These are phyloP conservation scores for Coptodon rendalli DNA, from an alignment of 2,113 vertebrate species.

Conservation along the genomic window DNA sequence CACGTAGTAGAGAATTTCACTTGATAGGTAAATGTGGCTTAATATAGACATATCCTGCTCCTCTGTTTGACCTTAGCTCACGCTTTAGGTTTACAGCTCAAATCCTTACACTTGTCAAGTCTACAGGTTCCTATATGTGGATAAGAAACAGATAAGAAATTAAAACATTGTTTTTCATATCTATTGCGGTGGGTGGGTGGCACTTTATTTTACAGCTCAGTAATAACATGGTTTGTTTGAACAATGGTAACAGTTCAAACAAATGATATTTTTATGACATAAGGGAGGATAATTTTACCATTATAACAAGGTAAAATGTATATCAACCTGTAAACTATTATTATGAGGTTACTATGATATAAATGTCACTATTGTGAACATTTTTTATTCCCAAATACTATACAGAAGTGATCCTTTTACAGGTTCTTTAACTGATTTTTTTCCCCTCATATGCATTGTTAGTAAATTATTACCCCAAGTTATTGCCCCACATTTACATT, in stretches of 20 bases:
- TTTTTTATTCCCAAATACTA: background rate
- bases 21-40: slow-evolving; percentile 12
- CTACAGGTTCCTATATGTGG: background rate
- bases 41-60: slow-evolving; percentile 27
- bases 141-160: background rate
- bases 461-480: background rate
- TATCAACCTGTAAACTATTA: background rate
- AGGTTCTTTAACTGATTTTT: background rate
- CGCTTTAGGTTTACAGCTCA: slow-evolving; percentile 19
- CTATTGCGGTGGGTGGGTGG: background rate
- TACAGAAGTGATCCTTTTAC: background rate
- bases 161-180: background rate
- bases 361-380: background rate
- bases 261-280: background rate
- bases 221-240: background rate
- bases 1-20: slow-evolving; percentile 6
- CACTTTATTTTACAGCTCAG: background rate
- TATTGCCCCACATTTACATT: background rate
- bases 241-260: background rate
- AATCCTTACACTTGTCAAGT: background rate
- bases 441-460: background rate
- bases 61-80: background rate
- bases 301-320: background rate
- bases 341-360: background rate
- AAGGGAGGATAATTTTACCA: background rate